A percentile compares a stretch with the other conserved stretches of the same genome.
Conservation (phyloP, 2,113 vertebrate genomes). For the Anas platyrhynchos region DNA sequence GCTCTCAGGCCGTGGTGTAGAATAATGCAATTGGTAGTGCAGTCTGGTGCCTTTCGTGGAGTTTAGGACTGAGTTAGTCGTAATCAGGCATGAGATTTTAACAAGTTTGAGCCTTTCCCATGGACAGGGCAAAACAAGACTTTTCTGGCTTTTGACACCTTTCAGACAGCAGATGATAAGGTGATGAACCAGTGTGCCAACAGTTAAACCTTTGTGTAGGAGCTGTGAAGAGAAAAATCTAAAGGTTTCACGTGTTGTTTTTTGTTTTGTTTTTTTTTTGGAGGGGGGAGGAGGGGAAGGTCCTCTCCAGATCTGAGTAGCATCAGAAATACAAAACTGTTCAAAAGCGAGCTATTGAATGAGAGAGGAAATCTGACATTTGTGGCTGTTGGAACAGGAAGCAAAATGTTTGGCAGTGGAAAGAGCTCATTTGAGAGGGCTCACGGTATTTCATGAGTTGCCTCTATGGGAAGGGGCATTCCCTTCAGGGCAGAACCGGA, state of each 20-base stretch:
- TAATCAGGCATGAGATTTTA: neutral
- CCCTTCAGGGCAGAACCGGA: neutral
- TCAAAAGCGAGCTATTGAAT: neutral
- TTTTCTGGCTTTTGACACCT: neutral
- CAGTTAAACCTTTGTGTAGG: neutral
- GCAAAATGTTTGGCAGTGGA: fast-evolving
- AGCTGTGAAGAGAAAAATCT: neutral
- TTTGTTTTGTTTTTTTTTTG: neutral
- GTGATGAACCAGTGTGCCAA: neutral
- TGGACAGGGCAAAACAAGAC: neutral
- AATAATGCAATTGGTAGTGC: neutral
- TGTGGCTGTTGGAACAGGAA: neutral
- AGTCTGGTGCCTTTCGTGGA: neutral
- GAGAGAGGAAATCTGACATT: neutral
- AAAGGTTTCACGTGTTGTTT: neutral
- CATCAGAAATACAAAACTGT: neutral
- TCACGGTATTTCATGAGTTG: neutral
- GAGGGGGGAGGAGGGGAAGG: neutral
- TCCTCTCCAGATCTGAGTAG: neutral
- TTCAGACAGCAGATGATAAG: neutral
- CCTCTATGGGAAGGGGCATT: neutral
- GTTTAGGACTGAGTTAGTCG: neutral
- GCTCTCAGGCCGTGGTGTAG: neutral
- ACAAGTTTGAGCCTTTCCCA: neutral
- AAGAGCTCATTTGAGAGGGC: neutral